Percentiles rank a stretch among this genome's conserved stretches.
Evolutionary conservation across 1,140 invertebrate species (phyloP).

Genomic region (Vollenhovia emeryi): DNA sequence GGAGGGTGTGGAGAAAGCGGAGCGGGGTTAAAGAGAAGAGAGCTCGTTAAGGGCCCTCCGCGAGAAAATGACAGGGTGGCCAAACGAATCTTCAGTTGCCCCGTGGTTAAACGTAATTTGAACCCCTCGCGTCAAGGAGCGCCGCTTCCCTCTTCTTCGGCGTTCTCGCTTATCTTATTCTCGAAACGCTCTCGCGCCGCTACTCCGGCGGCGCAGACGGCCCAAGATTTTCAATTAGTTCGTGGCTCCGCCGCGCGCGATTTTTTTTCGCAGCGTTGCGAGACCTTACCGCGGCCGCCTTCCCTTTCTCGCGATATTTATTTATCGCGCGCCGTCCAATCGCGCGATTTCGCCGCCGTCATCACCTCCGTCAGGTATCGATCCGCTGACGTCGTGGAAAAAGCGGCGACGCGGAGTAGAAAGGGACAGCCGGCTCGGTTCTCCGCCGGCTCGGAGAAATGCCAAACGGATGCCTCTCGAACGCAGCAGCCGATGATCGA

Average conservation of each 20-base stretch:
- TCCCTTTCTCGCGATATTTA: not conserved
- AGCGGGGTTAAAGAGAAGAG: slow-evolving; percentile 29
- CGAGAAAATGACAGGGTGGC: slow-evolving; percentile 73
- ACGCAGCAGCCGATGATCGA: slow-evolving; percentile 61
- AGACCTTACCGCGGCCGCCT: too few species aligned
- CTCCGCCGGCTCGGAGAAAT: slow-evolving; percentile 59
- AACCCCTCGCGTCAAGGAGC: slow-evolving; percentile 58
- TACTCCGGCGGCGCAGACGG: not conserved
- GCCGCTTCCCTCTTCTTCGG: slow-evolving; percentile 51
- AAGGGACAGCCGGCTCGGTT: slow-evolving; percentile 28
- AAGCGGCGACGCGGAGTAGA: slow-evolving; percentile 55
- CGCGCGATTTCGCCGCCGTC: not conserved
- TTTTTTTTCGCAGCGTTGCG: too few species aligned
- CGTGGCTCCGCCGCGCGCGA: not conserved
- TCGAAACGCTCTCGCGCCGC: not conserved
- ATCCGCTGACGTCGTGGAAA: slow-evolving; percentile 63
- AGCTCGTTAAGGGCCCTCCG: slow-evolving; percentile 74
- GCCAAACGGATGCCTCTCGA: slow-evolving; percentile 63
- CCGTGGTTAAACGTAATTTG: slow-evolving; percentile 72
- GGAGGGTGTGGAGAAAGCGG: slow-evolving; percentile 16
- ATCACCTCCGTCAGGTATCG: not conserved
- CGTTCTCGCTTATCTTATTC: slow-evolving; percentile 59
- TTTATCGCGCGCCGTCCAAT: not conserved
- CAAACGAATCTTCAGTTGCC: slow-evolving; percentile 73
- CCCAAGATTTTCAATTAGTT: not conserved